Conservation (phyloP, 2,888 invertebrate species). For the Luperina testacea region DNA sequence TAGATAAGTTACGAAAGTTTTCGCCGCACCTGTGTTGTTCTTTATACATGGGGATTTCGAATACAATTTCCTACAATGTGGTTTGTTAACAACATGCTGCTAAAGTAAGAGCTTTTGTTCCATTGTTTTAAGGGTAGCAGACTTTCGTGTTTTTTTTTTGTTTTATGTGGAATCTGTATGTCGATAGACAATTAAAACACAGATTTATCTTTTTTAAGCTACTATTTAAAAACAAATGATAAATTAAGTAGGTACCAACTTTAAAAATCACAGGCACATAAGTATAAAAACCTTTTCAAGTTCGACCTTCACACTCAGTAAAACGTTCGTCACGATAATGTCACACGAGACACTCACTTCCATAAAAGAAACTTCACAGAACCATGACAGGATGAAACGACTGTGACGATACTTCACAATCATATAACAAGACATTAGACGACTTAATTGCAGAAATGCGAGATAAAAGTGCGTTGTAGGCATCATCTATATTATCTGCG, state of each 20-base stretch:
- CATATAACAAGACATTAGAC: conserved; percentile 50
- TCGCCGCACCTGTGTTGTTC: conserved; percentile 43
- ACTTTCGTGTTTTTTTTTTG: neutral
- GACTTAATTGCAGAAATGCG: conserved; percentile 27
- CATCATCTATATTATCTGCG: neutral
- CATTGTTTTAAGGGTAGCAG: neutral
- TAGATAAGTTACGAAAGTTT: conserved; percentile 62
- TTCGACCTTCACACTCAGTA: neutral
- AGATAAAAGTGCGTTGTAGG: neutral
- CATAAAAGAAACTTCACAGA: conserved; percentile 35
- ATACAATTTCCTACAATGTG: conserved; percentile 18
- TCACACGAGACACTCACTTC: conserved; percentile 19
- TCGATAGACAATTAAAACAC: neutral
- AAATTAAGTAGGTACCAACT: neutral
- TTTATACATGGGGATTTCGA: conserved; percentile 12
- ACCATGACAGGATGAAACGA: conserved; percentile 16
- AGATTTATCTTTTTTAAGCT: neutral
- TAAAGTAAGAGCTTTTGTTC: neutral
- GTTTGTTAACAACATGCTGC: conserved; percentile 8
- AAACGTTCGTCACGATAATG: conserved; percentile 11
- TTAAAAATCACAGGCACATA: neutral
- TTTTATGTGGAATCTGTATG: too few relatives aligned
- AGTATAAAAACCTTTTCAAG: neutral
- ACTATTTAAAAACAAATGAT: neutral
- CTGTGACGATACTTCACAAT: conserved; percentile 21